phyloP scores from a whole-genome alignment of 1,140 invertebrate genomes.

The Schlechtendalia chinensis region DNA sequence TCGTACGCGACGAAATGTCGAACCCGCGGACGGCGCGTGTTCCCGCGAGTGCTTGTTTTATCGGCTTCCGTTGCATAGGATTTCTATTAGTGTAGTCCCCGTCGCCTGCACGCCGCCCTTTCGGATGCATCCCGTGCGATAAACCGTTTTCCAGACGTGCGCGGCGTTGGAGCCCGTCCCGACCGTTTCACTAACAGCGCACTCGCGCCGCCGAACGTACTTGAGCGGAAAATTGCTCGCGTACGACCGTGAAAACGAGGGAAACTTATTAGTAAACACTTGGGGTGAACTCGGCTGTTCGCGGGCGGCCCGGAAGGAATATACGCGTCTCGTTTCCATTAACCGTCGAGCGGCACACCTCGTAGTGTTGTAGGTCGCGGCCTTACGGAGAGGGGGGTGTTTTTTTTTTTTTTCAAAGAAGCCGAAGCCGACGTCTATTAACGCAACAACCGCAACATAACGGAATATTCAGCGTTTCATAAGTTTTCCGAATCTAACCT shows the following conservation, averaged over 20 bases:
- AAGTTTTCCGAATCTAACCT: neutral
- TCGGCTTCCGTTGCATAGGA: neutral
- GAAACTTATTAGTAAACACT: neutral
- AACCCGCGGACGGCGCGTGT: neutral
- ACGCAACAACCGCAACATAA: no score
- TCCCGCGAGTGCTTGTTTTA: neutral
- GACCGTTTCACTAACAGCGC: neutral
- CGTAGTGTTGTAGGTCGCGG: neutral
- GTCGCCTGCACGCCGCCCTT: neutral
- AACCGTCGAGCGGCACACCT: neutral
- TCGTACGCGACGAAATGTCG: neutral
- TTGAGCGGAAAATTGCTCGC: conserved; percentile 10
- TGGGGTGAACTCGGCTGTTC: neutral
- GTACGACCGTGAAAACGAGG: neutral
- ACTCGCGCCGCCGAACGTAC: neutral
- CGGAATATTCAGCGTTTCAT: neutral
- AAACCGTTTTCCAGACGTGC: neutral
- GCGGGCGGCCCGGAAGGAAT: no score
- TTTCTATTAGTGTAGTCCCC: neutral
- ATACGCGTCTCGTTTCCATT: neutral
- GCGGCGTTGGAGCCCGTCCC: no score
- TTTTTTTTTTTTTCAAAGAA: neutral
- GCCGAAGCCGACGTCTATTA: neutral
- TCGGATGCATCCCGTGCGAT: neutral
- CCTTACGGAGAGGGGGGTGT: no score